Evolutionary conservation across 2,113 vertebrate genomes (phyloP).

Genomic region (Paramisgurnus dabryanus): DNA sequence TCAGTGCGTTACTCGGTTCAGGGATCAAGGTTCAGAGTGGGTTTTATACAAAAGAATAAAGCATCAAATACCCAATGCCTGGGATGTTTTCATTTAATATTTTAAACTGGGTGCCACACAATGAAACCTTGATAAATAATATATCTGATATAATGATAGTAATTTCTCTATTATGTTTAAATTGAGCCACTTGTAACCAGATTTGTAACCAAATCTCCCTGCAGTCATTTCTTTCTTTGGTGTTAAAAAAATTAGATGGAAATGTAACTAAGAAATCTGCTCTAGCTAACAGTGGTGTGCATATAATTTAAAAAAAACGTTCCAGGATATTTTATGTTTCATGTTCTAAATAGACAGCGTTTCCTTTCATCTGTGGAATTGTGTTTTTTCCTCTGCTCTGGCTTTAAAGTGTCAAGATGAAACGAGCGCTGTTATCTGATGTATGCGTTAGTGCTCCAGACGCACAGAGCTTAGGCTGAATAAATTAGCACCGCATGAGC

Average conservation of each 20-base stretch:
- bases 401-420: slow-evolving; percentile 37
- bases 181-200: too few relatives aligned
- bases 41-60: too few relatives aligned
- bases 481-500: slow-evolving; percentile 1
- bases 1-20: too few relatives aligned
- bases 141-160: too few relatives aligned
- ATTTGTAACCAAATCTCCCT: too few relatives aligned
- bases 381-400: background rate
- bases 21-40: too few relatives aligned
- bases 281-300: background rate
- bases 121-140: background rate
- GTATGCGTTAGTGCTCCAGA: slow-evolving; percentile 7
- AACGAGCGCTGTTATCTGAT: slow-evolving; percentile 20
- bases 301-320: slow-evolving; percentile 10
- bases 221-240: background rate
- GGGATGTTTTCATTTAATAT: too few relatives aligned
- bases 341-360: slow-evolving; percentile 4
- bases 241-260: background rate
- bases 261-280: background rate
- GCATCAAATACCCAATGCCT: too few relatives aligned
- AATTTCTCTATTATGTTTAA: too few relatives aligned
- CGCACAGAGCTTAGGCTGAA: slow-evolving; percentile 6
- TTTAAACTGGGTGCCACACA: too few relatives aligned
- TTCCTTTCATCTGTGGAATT: slow-evolving; percentile 33
- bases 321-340: slow-evolving; percentile 23